These are phyloP conservation scores for Ischnura elegans DNA, from an alignment of 2,888 invertebrate genomes.

Conservation along the genomic window DNA sequence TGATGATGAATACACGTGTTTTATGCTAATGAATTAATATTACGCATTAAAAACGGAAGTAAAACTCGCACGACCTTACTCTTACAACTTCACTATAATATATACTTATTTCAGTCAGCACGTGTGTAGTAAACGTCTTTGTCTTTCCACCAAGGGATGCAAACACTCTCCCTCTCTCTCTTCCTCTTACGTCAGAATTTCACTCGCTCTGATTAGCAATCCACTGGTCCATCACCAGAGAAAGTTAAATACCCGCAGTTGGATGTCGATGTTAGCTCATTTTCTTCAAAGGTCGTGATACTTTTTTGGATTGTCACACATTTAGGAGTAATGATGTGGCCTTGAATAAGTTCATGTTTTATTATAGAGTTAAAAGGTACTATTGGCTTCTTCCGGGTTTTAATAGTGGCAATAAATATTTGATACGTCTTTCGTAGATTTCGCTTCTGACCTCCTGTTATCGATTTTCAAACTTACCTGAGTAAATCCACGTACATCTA, in stretches of 20 bases:
- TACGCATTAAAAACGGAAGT: too few species aligned
- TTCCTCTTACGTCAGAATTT: background rate
- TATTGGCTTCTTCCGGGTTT: too few species aligned
- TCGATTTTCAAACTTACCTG: too few species aligned
- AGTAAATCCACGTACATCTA: too few species aligned
- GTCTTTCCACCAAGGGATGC: background rate
- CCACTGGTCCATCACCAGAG: background rate
- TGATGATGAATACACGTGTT: too few species aligned
- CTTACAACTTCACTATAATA: too few species aligned
- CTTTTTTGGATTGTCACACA: background rate
- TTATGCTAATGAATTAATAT: too few species aligned
- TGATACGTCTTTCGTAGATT: too few species aligned
- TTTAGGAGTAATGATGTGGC: background rate
- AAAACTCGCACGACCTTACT: too few species aligned
- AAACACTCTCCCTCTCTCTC: background rate
- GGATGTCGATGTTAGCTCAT: background rate
- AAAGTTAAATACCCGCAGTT: background rate
- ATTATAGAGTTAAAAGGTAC: background rate
- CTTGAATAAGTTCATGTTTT: background rate
- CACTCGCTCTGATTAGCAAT: background rate
- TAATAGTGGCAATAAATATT: too few species aligned
- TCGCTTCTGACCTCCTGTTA: too few species aligned
- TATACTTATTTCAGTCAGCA: too few species aligned
- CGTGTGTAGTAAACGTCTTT: background rate
- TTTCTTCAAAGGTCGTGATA: background rate